Base-by-base conservation (phyloP, 2,797 vertebrate genomes). In the Oceanodroma leucorhoa region DNA sequence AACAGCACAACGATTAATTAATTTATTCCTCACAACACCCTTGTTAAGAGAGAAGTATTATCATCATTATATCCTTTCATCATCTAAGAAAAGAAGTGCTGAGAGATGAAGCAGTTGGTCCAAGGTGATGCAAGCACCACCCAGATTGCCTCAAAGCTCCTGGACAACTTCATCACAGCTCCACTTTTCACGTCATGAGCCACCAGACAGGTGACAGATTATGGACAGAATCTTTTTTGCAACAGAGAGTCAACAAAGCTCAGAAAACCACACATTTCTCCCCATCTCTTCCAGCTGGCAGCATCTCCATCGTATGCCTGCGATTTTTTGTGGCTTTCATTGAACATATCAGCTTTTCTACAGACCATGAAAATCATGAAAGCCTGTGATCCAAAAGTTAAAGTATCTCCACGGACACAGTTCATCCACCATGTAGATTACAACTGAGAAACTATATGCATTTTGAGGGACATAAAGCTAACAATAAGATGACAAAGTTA, bases 11-110 rank as follows among this genome's bases (percentile, higher is more conserved):
- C 3, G 5, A 91, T 80, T 72, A 94, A 96, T 93, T 90, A 95
- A 95, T 94, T 70, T 94, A 95, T 96, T 97, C 95, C 87, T 88
- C 65, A 43, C 93, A 96, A 80, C 66, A 90, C 15, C 55, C 73
- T 94, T 94, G 88, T 93, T 93, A 96, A 83, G 73, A 94, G 70
- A 80, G 61, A 95, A 83, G 64, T 71, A 85, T 89, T 94, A 89
- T 66, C 53, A 50, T 78, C 61, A 83, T 89, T 73, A 57, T 61
- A 87, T 55, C 73, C 66, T 91, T 94, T 90, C 64, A 94, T 93
- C 57, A 85, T 50, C 64, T 89, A 92, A 84, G 86, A 87, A 89
- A 93, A 91, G 80, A 88, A 91, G 65, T 1, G 1, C 40, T 66
- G 70, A 79, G 69, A 91, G 40, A 94, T 1, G 0, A 76, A 89